Evolutionary conservation across 2,113 vertebrate species (phyloP), one percentile per base, ranked within the genome.

Genomic region (Zingel zingel): DNA sequence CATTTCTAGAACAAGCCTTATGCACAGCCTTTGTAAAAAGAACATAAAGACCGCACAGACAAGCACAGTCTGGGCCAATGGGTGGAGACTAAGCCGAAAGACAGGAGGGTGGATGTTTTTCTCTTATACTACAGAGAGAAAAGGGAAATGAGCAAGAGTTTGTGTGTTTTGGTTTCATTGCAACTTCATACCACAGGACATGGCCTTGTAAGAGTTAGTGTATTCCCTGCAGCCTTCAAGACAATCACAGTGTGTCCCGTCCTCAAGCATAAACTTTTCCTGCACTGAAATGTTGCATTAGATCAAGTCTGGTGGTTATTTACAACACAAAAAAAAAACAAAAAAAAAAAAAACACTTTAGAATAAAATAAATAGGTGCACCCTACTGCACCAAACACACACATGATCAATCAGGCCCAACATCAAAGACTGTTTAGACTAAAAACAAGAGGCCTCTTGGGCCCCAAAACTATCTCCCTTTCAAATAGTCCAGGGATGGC

Each of bases 41-140:
- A 66, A 82, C 84, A 91, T 86, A 92, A 92, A 90, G 89, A 82
- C 90, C 90, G 77, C 48, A 81, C 91, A 91, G 66, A 91, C 58
- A 63, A 80, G 77, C 61, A 12, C 12, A 43, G 86, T 77, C 77
- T 79, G 81, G 83, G 86, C 82, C 78, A 53, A 25, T 74, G 79
- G 83, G 86, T 3, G 79, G 88, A 82, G 82, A 80, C 82, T 84
- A 11, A 81, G 58, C 65, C 59, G 63, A 83, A 76, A 82, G 54
- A 56, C 30, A 56, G 68, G 30, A 50, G 57, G 14, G 43, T 43
- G 83, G 75, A 51, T 73, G 70, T 64, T 72, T 86, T 79, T 76
- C 53, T 62, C 43, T 75, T 33, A 23, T 27, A 61, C 81, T 75
- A 73, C 80, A 86, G 36, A 80, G 65, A 75, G 43, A 73, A 59